A percentile compares a stretch with the other conserved stretches of the same genome.
Evolutionary conservation across 2,888 invertebrate species (phyloP).

Genomic region (Eudasyphora cyanicolor): DNA sequence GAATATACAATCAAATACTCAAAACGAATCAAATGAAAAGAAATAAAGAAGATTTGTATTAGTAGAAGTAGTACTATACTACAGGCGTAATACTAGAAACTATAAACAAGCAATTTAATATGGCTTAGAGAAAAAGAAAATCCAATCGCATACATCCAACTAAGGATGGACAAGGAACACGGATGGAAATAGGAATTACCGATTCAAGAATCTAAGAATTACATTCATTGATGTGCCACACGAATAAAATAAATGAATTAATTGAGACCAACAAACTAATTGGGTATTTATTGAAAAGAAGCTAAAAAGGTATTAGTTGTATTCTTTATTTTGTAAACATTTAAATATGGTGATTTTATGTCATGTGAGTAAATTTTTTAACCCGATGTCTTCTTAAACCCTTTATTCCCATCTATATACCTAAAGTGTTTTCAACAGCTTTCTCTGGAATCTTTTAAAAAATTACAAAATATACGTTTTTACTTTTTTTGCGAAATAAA

Average conservation of each 20-base stretch:
- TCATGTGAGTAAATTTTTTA: too few relatives aligned
- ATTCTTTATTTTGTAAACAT: too few relatives aligned
- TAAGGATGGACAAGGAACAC: background rate
- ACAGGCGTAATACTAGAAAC: too few relatives aligned
- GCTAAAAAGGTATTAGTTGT: too few relatives aligned
- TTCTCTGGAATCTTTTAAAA: too few relatives aligned
- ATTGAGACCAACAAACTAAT: constrained; percentile 23
- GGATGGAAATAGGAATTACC: background rate
- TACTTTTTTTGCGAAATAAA: too few relatives aligned
- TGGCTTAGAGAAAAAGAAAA: background rate
- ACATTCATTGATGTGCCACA: constrained; percentile 26
- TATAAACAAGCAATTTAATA: constrained; percentile 39
- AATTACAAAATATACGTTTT: too few relatives aligned
- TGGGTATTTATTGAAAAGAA: background rate
- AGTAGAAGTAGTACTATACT: background rate
- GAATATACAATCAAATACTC: constrained; percentile 8
- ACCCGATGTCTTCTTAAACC: too few relatives aligned
- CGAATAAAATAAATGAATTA: constrained; percentile 8
- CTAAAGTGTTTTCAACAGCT: too few relatives aligned
- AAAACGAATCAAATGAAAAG: constrained; percentile 13
- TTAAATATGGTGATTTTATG: too few relatives aligned
- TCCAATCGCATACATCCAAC: background rate
- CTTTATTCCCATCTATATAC: too few relatives aligned
- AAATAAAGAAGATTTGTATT: constrained; percentile 36
- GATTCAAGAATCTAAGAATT: background rate